These are phyloP conservation scores for Meloidogyne exigua DNA, from an alignment of 1,140 invertebrate species.

Conservation along the genomic window DNA sequence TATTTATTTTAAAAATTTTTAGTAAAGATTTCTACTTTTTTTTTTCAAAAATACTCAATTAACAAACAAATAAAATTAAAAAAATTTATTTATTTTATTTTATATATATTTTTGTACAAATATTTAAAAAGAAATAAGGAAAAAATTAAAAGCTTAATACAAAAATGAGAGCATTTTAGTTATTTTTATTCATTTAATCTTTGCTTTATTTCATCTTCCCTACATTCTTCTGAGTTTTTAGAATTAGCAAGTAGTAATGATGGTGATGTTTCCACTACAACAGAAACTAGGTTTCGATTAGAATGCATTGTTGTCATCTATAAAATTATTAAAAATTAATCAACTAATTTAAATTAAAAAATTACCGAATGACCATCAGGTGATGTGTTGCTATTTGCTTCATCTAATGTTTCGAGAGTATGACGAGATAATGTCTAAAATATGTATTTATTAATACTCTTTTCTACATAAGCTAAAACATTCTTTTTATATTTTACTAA, in stretches of 20 bases:
- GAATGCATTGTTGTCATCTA: slow-evolving; percentile 34
- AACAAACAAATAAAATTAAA: too few relatives aligned
- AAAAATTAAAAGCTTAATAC: slow-evolving; percentile 9
- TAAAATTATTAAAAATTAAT: slow-evolving; percentile 14
- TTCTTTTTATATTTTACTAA: too few relatives aligned
- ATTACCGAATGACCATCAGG: slow-evolving; percentile 31
- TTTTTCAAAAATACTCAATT: too few relatives aligned
- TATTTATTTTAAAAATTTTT: too few relatives aligned
- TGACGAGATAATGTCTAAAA: slow-evolving; percentile 19
- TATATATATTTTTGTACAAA: neutral
- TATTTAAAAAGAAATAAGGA: neutral
- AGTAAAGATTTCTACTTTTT: too few relatives aligned
- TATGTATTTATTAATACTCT: too few relatives aligned
- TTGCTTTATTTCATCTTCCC: neutral
- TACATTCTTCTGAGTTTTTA: neutral
- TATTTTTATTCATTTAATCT: slow-evolving; percentile 8
- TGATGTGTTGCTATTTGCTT: slow-evolving; percentile 15
- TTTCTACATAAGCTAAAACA: too few relatives aligned
- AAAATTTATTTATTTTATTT: too few relatives aligned
- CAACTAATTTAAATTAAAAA: neutral
- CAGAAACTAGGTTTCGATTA: slow-evolving; percentile 20
- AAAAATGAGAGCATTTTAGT: neutral
- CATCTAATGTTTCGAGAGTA: slow-evolving; percentile 23
- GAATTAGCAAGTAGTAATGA: neutral
- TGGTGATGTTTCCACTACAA: neutral